phyloP scores from a whole-genome alignment of 2,888 invertebrate genomes.

The Dryadula phaetusa region DNA sequence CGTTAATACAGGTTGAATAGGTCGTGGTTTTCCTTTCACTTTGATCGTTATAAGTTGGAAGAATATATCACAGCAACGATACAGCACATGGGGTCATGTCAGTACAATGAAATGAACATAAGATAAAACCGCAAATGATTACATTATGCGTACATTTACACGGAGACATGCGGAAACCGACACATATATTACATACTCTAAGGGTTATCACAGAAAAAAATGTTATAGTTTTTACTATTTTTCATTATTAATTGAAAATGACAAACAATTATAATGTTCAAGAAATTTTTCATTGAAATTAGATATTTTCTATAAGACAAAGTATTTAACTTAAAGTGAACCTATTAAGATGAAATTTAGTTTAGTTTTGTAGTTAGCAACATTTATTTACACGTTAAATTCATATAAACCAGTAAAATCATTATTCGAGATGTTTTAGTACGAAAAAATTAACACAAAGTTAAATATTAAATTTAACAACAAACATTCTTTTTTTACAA shows the following conservation, averaged over 20 bases:
- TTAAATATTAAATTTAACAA: not conserved
- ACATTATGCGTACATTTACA: constrained; percentile 38
- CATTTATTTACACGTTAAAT: no score
- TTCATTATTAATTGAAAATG: constrained; percentile 14
- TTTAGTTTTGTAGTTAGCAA: no score
- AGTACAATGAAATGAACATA: constrained; percentile 30
- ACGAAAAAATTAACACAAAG: no score
- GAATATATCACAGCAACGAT: constrained; percentile 59
- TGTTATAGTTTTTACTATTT: constrained; percentile 26
- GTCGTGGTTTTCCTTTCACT: constrained; percentile 77
- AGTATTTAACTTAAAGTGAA: no score
- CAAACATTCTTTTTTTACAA: constrained; percentile 55
- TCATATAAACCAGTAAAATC: no score
- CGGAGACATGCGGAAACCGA: constrained; percentile 36
- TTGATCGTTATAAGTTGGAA: constrained; percentile 60
- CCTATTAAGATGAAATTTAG: no score
- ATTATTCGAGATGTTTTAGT: no score
- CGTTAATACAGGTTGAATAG: constrained; percentile 53
- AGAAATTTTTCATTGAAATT: not conserved
- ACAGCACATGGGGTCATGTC: constrained; percentile 56
- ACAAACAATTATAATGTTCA: not conserved
- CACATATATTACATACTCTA: not conserved
- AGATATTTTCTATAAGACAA: not conserved
- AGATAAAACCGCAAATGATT: constrained; percentile 37
- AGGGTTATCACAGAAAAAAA: constrained; percentile 28